Conservation (phyloP, 2,888 invertebrate genomes). For the Cecidostiba fungosa region DNA sequence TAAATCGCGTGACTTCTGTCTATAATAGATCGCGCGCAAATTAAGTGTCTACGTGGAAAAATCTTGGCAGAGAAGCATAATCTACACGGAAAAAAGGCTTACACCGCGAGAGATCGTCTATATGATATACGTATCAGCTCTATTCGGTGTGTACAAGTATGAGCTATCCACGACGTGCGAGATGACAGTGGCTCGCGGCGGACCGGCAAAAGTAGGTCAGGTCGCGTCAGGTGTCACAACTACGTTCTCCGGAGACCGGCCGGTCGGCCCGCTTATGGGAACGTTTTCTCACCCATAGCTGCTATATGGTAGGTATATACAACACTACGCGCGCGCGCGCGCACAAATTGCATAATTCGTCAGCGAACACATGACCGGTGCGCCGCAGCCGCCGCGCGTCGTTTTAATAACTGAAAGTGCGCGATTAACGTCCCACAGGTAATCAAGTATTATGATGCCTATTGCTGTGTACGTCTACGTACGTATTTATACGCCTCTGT, state of each 20-base stretch:
- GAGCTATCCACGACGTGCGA: background rate
- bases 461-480: background rate
- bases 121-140: background rate
- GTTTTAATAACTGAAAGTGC: constrained; percentile 29
- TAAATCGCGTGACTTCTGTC: no score
- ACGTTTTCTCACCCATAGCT: constrained; percentile 71
- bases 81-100: no score
- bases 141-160: background rate
- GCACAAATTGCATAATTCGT: constrained; percentile 74
- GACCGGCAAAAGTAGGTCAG: constrained; percentile 74
- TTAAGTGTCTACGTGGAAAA: no score
- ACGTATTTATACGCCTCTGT: background rate
- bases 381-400: background rate
- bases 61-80: no score
- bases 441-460: background rate
- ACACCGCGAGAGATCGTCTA: no score
- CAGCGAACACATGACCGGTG: constrained; percentile 58
- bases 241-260: constrained; percentile 64
- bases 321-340: constrained; percentile 14
- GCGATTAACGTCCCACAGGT: constrained; percentile 12
- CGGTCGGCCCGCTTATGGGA: constrained; percentile 68
- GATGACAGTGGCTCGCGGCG: background rate
- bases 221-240: constrained; percentile 72
- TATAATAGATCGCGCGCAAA: no score
- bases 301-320: no score